Base-by-base conservation (phyloP, 2,797 vertebrate species). In the Smutsia gigantea region DNA sequence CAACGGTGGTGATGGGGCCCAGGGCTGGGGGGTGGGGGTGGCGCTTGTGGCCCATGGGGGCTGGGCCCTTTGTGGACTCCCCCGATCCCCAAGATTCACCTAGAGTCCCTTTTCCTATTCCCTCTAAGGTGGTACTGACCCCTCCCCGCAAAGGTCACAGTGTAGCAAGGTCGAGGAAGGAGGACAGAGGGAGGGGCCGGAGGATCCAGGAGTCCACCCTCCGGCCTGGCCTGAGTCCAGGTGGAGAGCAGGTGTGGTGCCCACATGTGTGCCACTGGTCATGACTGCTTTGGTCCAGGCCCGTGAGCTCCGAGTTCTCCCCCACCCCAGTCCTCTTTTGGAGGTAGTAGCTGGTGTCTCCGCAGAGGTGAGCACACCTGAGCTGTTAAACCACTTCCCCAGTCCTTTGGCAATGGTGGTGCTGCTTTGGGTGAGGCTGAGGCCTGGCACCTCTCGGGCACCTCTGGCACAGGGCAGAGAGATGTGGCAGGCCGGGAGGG, bases 111-210 rank as follows among this genome's bases (percentile, higher is more conserved):
- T 90, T 69, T 57, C 81, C 18, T 49, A 12, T 34, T 57, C 25
- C 74, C 71, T n/a, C 21, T 17, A 42, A 55, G 78, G 34, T 81
- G 55, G 55, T 68, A 88, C 64, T 88, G 68, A 46, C 29, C 31
- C 8, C 15, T 87, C 42, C 34, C 51, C n/a, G 2, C 4, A 61
- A 37, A 94, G 94, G 82, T 94, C 93, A 83, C 93, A 94, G 88
- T 64, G 83, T 23, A 61, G 68, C 68, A 27, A 68, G 69, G 77
- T 0, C 27, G 77, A 77, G 37, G 39, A 49, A 69, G 53, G 77
- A 53, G 71, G 39, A 19, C 53, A 34, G 8, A 9, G 59, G 19
- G 29, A 34, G 12, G 79, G 64, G 19, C 37, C n/a, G n/a, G 46
- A 63, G 19, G 57, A 37, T 31, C 55, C 46, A 81, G 77, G 27